Conservation (phyloP, 2,888 invertebrate genomes). For the Cordilura impudica region DNA sequence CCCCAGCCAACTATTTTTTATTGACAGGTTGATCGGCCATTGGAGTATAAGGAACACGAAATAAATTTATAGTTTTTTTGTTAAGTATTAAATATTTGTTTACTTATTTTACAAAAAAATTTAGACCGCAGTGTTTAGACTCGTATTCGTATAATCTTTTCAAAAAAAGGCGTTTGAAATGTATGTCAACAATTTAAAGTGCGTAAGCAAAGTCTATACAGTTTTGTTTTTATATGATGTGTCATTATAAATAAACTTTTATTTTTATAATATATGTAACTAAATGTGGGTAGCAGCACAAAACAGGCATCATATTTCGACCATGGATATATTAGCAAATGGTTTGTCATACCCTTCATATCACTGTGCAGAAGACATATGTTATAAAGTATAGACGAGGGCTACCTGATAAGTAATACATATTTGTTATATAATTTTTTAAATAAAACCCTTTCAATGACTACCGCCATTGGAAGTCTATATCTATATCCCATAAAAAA, state of each 20-base stretch:
- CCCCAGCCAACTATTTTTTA: conserved; percentile 25
- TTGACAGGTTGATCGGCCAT: conserved; percentile 52
- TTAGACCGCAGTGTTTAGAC: background rate
- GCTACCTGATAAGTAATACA: too few species aligned
- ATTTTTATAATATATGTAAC: conserved; percentile 5
- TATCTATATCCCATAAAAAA: too few species aligned
- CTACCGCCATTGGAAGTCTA: too few species aligned
- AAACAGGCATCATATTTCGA: conserved; percentile 16
- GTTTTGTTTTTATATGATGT: conserved; percentile 48
- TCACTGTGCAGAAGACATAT: too few species aligned
- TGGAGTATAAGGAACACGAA: conserved; percentile 43
- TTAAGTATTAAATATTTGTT: background rate
- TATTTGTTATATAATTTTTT: too few species aligned
- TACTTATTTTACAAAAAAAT: background rate
- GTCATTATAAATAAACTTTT: conserved; percentile 44
- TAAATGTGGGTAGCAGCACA: background rate
- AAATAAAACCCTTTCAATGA: too few species aligned
- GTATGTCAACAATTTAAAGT: conserved; percentile 46
- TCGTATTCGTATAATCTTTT: background rate
- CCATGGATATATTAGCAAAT: background rate
- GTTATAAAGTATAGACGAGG: too few species aligned
- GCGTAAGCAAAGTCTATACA: conserved; percentile 22
- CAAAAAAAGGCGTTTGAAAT: conserved; percentile 45
- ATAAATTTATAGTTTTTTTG: conserved; percentile 15
- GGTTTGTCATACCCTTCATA: too few species aligned